A percentile compares a stretch with the other conserved stretches of the same genome.
Conservation (phyloP, 1,140 invertebrate genomes). For the Drosophila biarmipes region DNA sequence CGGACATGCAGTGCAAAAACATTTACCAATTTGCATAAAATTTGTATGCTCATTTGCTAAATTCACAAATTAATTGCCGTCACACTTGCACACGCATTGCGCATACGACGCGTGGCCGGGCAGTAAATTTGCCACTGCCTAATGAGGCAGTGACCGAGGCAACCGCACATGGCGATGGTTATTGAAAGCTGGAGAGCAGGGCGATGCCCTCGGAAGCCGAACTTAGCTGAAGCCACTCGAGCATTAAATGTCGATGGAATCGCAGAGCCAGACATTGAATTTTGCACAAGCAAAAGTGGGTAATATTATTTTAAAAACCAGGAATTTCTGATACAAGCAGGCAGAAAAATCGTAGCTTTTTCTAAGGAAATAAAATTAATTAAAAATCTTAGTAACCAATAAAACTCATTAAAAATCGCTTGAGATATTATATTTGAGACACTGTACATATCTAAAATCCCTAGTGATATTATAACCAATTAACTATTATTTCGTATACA, state of each 20-base stretch:
- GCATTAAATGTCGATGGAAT: slow-evolving; percentile 9
- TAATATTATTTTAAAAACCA: not conserved
- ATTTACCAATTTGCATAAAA: slow-evolving; percentile 72
- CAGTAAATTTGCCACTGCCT: slow-evolving; percentile 52
- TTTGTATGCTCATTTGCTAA: slow-evolving; percentile 77
- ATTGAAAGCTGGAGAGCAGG: slow-evolving; percentile 40
- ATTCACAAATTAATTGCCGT: slow-evolving; percentile 75
- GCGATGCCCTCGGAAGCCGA: slow-evolving; percentile 6
- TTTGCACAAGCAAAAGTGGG: not conserved
- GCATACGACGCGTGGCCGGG: slow-evolving; percentile 27
- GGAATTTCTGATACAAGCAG: not conserved
- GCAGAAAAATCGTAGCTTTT: no score
- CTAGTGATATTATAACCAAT: no score
- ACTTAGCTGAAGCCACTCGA: slow-evolving; percentile 8
- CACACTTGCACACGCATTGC: slow-evolving; percentile 29
- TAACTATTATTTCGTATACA: no score
- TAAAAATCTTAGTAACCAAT: no score
- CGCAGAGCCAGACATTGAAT: not conserved
- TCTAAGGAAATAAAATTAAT: no score
- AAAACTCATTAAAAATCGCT: no score
- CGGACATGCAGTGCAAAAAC: slow-evolving; percentile 41
- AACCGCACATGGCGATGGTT: slow-evolving; percentile 52
- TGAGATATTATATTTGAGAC: no score
- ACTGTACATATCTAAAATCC: no score
- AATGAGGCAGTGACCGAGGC: slow-evolving; percentile 47